Evolutionary conservation across 1,140 invertebrate genomes (phyloP).

Genomic region (Aphelenchoides avenae): DNA sequence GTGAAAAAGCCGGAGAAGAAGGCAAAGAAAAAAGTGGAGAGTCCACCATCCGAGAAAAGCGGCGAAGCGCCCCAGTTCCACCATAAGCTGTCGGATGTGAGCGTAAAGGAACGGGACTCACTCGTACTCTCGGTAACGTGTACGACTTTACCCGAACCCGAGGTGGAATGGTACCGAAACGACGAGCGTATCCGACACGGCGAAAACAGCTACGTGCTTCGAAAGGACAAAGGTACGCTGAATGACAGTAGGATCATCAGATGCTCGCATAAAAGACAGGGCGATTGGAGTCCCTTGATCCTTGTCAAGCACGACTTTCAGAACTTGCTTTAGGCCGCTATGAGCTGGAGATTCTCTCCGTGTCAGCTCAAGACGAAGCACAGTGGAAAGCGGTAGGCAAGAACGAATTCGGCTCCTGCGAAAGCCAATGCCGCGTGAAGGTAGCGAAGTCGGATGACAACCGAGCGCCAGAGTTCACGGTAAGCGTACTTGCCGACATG

Average conservation of each 20-base stretch:
- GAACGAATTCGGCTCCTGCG: conserved; percentile 42
- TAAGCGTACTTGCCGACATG: too few relatives aligned
- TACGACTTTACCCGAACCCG: conserved; percentile 13
- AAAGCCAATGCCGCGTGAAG: conserved; percentile 31
- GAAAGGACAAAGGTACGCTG: conserved; percentile 8
- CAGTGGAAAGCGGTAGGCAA: conserved; percentile 45
- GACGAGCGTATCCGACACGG: neutral
- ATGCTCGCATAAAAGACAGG: too few relatives aligned
- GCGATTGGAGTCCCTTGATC: too few relatives aligned
- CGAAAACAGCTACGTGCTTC: conserved; percentile 13
- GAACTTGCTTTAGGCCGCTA: too few relatives aligned
- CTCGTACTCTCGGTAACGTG: conserved; percentile 19
- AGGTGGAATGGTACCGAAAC: conserved; percentile 25
- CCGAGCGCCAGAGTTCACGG: too few relatives aligned
- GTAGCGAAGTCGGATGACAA: too few relatives aligned
- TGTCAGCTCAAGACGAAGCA: conserved; percentile 35
- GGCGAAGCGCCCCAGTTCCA: conserved; percentile 19
- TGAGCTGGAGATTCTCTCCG: too few relatives aligned
- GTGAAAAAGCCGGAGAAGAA: conserved; percentile 9
- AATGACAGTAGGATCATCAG: too few relatives aligned
- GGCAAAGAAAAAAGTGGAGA: neutral
- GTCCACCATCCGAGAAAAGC: too few relatives aligned
- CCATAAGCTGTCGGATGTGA: conserved; percentile 12
- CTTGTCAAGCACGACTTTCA: too few relatives aligned
- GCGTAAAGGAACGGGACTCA: conserved; percentile 4